Evolutionary conservation across 2,888 invertebrate species (phyloP).

Genomic region (Dolichomitus sp.): DNA sequence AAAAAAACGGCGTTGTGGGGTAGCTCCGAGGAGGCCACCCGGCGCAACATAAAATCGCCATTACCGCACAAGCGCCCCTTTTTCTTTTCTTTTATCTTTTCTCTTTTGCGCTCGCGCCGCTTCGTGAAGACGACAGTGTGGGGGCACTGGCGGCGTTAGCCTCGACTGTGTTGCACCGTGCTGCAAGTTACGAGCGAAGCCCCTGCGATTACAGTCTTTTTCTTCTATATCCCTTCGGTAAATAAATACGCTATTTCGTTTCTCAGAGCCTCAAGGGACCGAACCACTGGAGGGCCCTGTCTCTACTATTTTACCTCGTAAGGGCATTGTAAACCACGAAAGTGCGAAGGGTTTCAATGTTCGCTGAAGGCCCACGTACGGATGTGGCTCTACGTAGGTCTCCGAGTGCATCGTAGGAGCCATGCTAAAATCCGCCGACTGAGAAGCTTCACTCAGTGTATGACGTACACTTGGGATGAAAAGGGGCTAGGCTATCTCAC

Average conservation of each 20-base stretch:
- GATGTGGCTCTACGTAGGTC: conserved; percentile 16
- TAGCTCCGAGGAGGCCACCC: conserved; percentile 60
- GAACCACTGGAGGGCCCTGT: neutral
- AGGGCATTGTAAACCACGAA: neutral
- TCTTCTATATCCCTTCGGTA: conserved; percentile 71
- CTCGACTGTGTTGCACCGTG: conserved; percentile 63
- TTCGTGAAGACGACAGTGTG: conserved; percentile 37
- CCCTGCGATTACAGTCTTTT: conserved; percentile 69
- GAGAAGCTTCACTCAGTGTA: conserved; percentile 29
- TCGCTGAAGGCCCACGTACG: conserved; percentile 15
- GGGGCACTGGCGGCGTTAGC: conserved; percentile 34
- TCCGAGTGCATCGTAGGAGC: conserved; percentile 43
- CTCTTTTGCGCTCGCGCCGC: conserved; percentile 14
- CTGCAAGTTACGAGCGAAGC: conserved; percentile 73
- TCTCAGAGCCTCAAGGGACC: conserved; percentile 68
- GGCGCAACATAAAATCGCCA: conserved; percentile 80
- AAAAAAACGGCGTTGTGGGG: conserved; percentile 66
- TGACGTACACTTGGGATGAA: conserved; percentile 16
- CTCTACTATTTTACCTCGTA: neutral
- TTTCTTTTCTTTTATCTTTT: conserved; percentile 49
- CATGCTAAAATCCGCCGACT: conserved; percentile 47
- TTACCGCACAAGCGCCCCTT: conserved; percentile 70
- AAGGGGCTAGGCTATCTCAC: conserved; percentile 18
- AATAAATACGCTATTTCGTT: conserved; percentile 78
- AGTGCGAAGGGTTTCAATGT: conserved; percentile 36